phyloP scores from a whole-genome alignment of 1,140 invertebrate genomes.

The Ephestia elutella region DNA sequence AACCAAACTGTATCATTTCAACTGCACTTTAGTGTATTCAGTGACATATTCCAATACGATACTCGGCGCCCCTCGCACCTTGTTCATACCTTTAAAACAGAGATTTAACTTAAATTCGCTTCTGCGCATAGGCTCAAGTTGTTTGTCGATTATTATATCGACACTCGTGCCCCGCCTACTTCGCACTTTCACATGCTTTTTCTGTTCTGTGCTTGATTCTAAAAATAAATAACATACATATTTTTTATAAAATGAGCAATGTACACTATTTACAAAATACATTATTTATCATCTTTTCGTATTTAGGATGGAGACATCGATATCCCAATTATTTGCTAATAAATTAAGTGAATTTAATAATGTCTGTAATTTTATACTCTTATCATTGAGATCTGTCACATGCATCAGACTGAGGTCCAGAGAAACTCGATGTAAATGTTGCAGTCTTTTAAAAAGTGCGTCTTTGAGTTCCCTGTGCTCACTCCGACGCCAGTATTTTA shows the following conservation, averaged over 20 bases:
- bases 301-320: conserved; percentile 37
- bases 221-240: conserved; percentile 60
- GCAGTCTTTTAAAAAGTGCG: conserved; percentile 56
- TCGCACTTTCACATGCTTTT: too few relatives aligned
- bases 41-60: too few relatives aligned
- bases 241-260: conserved; percentile 48
- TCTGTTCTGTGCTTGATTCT: conserved; percentile 25
- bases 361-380: conserved; percentile 34
- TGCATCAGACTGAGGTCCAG: conserved; percentile 54
- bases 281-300: conserved; percentile 45
- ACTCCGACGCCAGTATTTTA: conserved; percentile 61
- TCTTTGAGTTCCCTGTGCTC: conserved; percentile 41
- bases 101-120: too few relatives aligned
- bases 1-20: too few relatives aligned
- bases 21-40: too few relatives aligned
- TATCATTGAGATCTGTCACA: conserved; percentile 45
- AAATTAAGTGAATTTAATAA: conserved; percentile 37
- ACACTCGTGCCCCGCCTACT: too few relatives aligned
- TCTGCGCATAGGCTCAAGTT: too few relatives aligned
- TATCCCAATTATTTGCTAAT: conserved; percentile 51
- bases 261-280: conserved; percentile 63
- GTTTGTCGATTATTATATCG: too few relatives aligned
- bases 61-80: too few relatives aligned
- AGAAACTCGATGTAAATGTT: conserved; percentile 55
- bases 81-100: too few relatives aligned